These are phyloP conservation scores for Rhamphomyia laevipes DNA, from an alignment of 2,888 invertebrate genomes.

Conservation along the genomic window DNA sequence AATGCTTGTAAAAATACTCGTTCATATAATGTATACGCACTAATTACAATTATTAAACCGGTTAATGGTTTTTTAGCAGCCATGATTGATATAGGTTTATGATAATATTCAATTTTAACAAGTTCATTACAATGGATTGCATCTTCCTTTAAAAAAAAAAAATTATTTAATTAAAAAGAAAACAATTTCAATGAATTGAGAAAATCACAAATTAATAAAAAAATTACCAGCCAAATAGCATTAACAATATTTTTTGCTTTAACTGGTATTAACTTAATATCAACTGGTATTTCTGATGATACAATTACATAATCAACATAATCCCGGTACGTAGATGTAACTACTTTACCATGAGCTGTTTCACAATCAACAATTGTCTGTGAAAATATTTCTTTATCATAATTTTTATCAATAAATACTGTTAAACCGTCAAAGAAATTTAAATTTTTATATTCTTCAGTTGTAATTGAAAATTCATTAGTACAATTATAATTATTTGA, in stretches of 20 bases:
- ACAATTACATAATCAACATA: slow-evolving; percentile 56
- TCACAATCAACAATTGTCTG: slow-evolving; percentile 41
- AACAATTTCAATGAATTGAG: background rate
- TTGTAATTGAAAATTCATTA: slow-evolving; percentile 8
- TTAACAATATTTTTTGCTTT: slow-evolving; percentile 29
- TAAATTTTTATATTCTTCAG: slow-evolving; percentile 30
- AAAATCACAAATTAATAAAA: background rate
- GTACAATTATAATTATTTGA: background rate
- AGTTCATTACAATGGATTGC: slow-evolving; percentile 43
- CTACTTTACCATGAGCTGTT: slow-evolving; percentile 43
- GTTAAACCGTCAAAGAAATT: slow-evolving; percentile 28
- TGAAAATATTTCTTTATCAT: slow-evolving; percentile 35
- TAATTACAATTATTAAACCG: slow-evolving; percentile 67
- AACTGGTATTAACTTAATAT: slow-evolving; percentile 22
- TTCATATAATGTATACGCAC: slow-evolving; percentile 62
- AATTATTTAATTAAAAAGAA: background rate
- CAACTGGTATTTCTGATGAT: slow-evolving; percentile 37
- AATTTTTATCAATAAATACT: slow-evolving; percentile 36
- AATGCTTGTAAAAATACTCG: slow-evolving; percentile 59
- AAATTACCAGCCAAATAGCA: slow-evolving; percentile 31
- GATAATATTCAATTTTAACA: slow-evolving; percentile 56
- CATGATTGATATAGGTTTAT: slow-evolving; percentile 48
- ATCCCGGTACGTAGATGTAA: slow-evolving; percentile 39
- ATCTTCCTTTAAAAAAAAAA: slow-evolving; percentile 22
- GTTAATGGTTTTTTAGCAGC: slow-evolving; percentile 42